Percentiles rank a stretch among this genome's conserved stretches.
Conservation (phyloP, 2,113 vertebrate species). For the Glaucomys volans region DNA sequence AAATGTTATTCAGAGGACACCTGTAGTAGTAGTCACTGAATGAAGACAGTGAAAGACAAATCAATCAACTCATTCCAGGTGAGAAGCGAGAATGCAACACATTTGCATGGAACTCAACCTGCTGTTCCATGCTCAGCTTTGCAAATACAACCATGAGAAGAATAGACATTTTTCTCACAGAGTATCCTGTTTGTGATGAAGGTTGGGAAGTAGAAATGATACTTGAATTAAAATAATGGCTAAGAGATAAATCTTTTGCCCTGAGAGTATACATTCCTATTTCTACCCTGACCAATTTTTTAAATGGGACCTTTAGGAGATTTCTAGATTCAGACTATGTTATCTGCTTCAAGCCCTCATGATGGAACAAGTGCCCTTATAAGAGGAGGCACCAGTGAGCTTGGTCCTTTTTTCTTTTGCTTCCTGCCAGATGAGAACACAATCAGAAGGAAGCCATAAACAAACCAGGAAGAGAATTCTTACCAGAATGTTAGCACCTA, state of each 20-base stretch:
- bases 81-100: neutral
- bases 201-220: neutral
- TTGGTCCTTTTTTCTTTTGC: fast-evolving
- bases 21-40: neutral
- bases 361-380: neutral
- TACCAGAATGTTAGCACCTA: neutral
- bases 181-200: neutral
- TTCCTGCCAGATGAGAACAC: neutral
- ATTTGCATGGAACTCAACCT: neutral
- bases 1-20: neutral
- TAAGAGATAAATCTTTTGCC: neutral
- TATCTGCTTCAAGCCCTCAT: fast-evolving
- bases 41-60: neutral
- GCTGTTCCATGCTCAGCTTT: neutral
- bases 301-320: neutral
- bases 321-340: neutral
- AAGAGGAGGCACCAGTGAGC: neutral
- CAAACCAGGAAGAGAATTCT: neutral
- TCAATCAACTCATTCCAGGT: neutral
- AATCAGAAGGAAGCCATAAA: neutral
- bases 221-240: neutral
- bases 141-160: too few species aligned
- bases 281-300: neutral
- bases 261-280: neutral
- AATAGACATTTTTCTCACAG: too few species aligned